Base-by-base conservation (phyloP, 2,113 vertebrate species). In the Silurus asotus region DNA sequence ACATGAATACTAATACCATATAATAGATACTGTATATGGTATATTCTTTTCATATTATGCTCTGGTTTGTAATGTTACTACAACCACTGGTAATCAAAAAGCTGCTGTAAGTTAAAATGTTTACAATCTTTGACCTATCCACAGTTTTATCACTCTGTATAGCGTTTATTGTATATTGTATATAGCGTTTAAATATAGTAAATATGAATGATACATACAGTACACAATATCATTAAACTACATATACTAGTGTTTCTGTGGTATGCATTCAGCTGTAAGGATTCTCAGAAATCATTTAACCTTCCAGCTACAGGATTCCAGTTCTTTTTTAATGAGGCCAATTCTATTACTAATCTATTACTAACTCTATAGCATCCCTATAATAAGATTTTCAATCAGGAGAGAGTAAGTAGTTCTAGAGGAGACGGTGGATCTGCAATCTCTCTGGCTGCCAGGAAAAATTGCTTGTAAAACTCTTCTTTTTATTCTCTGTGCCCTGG, bases 401-500 rank as follows among this genome's bases (percentile, higher is more conserved):
- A 11, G 19, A 48, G 65, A 70, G 72, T 61, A 86, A 65, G 20
- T 69, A 49, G 65, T 79, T 37, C 56, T 55, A 51, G 23, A 64
- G 55, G 77, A 20, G 85, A 88, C 49, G 55, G 48, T 59, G 67
- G 23, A 49, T 84, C 8, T 10, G 25, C 9, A 55, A 28, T 10
- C 17, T 13, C 3, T 8, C 58, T 25, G 48, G 19, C 28, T 89
- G 61, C 82, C 76, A 84, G 86, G 59, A 62, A 84, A 83, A 67
- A 25, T 37, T 77, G 75, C 67, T 58, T 83, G 70, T 53, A 79
- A 62, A 62, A 76, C 53, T 87, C 77, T 85, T 20, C 77, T 51
- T 64, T 49, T 78, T 87, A 62, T 86, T 6, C 45, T 87, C 25
- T 14, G 49, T 23, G 56, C 69, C 67, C n/a, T 58, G 6, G 84